A percentile compares a stretch with the other conserved stretches of the same genome.
Evolutionary conservation across 2,797 vertebrate species (phyloP).

Genomic region (Syndactyla subalaris): DNA sequence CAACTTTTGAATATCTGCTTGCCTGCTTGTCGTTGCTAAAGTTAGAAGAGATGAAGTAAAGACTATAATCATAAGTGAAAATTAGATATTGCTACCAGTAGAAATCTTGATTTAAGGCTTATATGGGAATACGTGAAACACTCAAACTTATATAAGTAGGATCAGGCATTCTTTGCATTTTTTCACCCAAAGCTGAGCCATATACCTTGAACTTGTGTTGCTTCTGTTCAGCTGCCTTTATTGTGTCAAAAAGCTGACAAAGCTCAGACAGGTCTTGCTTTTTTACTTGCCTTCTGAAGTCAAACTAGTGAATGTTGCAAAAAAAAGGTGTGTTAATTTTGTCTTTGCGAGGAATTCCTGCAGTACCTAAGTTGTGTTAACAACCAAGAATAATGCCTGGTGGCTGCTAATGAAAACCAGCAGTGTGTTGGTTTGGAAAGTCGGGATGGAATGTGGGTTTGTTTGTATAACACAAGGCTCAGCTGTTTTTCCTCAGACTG

Average conservation of each 20-base stretch:
- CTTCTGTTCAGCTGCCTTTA: background rate
- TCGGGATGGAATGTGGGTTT: conserved; percentile 42
- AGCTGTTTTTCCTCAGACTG: conserved; percentile 51
- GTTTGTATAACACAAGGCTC: conserved; percentile 38
- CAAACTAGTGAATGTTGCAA: background rate
- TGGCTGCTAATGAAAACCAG: conserved; percentile 54
- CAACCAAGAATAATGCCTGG: conserved; percentile 4
- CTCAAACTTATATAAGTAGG: background rate
- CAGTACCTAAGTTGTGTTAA: background rate
- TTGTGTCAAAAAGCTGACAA: background rate
- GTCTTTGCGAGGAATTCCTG: background rate
- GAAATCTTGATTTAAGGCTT: background rate
- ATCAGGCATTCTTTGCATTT: conserved; percentile 27
- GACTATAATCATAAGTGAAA: background rate
- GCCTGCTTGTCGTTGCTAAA: background rate
- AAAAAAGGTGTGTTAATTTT: background rate
- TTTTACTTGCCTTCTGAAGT: background rate
- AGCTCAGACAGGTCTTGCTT: background rate
- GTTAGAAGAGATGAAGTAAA: background rate
- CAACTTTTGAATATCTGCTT: background rate
- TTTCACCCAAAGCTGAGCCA: background rate
- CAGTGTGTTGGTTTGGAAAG: conserved; percentile 36
- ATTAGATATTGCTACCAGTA: background rate
- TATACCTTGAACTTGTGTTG: background rate
- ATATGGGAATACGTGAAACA: background rate